These are phyloP conservation scores for Ctenodactylus gundi DNA, from an alignment of 2,113 vertebrate species.

Conservation along the genomic window DNA sequence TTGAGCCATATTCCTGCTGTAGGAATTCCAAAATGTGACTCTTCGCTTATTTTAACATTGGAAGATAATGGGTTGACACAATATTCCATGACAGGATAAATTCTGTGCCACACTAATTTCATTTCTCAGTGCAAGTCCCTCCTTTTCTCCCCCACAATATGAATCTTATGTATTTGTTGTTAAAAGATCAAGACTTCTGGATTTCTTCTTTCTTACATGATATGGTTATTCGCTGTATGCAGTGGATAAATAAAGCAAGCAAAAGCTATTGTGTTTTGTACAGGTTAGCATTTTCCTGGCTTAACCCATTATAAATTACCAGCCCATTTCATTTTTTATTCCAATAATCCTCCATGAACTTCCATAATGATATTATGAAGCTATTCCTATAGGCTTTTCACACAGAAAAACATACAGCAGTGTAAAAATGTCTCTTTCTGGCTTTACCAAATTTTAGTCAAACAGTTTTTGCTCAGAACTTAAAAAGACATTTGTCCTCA, in stretches of 20 bases:
- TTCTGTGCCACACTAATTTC: not conserved
- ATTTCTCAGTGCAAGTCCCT: not conserved
- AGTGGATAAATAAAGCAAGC: not conserved
- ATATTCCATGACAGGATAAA: not conserved
- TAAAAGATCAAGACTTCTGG: not conserved
- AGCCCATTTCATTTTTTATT: not conserved
- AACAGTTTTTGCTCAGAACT: conserved; percentile 48
- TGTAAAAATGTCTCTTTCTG: not conserved
- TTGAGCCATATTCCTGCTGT: not conserved
- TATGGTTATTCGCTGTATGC: not conserved
- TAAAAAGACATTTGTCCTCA: conserved; percentile 47
- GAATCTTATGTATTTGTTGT: not conserved
- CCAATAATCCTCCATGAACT: not conserved
- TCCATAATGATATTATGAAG: too few relatives aligned
- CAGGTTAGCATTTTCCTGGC: not conserved
- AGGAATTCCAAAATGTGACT: not conserved
- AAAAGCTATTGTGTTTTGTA: not conserved
- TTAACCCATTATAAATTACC: conserved; percentile 3
- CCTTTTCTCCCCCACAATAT: not conserved
- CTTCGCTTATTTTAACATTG: not conserved
- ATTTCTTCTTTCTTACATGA: not conserved
- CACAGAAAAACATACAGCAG: not conserved
- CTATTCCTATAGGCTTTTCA: not conserved
- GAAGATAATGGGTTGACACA: not conserved
- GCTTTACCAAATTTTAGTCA: conserved; percentile 36